A percentile compares a stretch with the other conserved stretches of the same genome.
Conservation (phyloP, 2,888 invertebrate species). For the Oscheius myriophilus region DNA sequence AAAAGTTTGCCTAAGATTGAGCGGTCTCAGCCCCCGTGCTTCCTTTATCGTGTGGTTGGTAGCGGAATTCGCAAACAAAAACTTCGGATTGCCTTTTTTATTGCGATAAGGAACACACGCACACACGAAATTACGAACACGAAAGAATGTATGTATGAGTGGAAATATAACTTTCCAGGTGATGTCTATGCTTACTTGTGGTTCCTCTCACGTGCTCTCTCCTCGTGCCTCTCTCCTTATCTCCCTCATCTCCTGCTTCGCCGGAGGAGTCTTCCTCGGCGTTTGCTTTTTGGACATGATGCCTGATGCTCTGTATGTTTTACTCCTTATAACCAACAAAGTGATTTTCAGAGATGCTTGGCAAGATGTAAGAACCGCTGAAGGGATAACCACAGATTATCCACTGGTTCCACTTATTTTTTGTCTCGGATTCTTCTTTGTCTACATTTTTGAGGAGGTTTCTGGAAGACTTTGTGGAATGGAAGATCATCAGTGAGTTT, state of each 20-base stretch:
- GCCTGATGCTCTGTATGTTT: constrained; percentile 53
- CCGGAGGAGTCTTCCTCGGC: constrained; percentile 62
- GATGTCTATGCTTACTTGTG: constrained; percentile 33
- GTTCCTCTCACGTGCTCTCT: constrained; percentile 28
- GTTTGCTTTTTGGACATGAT: constrained; percentile 65
- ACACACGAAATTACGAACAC: background rate
- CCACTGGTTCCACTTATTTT: constrained; percentile 50
- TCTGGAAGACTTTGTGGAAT: constrained; percentile 45
- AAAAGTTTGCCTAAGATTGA: too few relatives aligned
- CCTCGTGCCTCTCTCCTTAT: constrained; percentile 45
- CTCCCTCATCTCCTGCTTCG: constrained; percentile 60
- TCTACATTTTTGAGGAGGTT: constrained; percentile 60
- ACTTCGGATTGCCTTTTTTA: background rate
- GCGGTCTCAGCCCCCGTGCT: too few relatives aligned
- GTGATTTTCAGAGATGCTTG: constrained; percentile 44
- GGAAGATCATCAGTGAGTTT: constrained; percentile 12
- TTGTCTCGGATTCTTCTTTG: constrained; percentile 59
- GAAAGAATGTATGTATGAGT: too few relatives aligned
- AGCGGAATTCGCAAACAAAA: too few relatives aligned
- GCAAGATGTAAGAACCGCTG: constrained; percentile 34
- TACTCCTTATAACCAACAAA: background rate
- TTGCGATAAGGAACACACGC: background rate
- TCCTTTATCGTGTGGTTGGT: background rate
- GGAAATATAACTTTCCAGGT: too few relatives aligned
- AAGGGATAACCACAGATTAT: constrained; percentile 40